Percentiles rank a stretch among this genome's conserved stretches.
Conservation (phyloP, 2,888 invertebrate species). For the Ditula angustiorana region DNA sequence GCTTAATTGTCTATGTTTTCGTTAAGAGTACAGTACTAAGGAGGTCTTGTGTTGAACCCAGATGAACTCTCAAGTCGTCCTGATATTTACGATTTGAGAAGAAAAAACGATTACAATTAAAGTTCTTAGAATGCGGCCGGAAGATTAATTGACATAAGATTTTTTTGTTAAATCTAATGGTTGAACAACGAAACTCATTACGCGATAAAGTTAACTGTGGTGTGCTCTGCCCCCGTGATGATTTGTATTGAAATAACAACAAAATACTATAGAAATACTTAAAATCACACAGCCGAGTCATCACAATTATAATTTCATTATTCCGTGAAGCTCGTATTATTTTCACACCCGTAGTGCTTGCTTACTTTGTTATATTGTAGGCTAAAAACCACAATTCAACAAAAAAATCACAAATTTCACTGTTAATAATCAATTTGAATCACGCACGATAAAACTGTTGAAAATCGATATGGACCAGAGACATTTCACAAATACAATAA, state of each 20-base stretch:
- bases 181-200: too few relatives aligned
- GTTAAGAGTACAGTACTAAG: neutral
- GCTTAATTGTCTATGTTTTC: neutral
- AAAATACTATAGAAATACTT: too few relatives aligned
- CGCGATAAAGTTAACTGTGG: too few relatives aligned
- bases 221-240: too few relatives aligned
- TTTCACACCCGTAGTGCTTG: neutral
- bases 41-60: neutral
- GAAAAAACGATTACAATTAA: too few relatives aligned
- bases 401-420: neutral
- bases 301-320: neutral
- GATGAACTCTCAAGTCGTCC: neutral
- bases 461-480: conserved; percentile 1
- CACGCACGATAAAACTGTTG: conserved; percentile 15
- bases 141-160: too few relatives aligned
- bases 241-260: too few relatives aligned
- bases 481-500: neutral
- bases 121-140: too few relatives aligned
- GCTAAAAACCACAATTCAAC: neutral
- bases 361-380: neutral
- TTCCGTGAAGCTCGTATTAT: neutral
- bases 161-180: too few relatives aligned
- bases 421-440: neutral
- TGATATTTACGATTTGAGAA: too few relatives aligned
- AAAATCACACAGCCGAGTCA: neutral